Evolutionary conservation across 2,888 invertebrate genomes (phyloP).

Genomic region (Drosophila tripunctata): DNA sequence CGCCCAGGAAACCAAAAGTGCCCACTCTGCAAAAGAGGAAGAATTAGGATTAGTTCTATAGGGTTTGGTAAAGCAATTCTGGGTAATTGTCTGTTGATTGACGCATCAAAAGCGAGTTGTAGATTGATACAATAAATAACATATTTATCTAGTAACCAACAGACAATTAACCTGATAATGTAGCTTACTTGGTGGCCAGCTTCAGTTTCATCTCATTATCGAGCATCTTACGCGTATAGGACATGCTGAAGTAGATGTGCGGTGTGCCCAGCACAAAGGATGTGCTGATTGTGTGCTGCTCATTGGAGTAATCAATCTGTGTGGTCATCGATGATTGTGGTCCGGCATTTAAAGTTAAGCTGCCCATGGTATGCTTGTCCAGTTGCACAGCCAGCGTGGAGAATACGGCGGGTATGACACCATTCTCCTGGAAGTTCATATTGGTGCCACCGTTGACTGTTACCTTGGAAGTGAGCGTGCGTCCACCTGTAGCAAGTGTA

Average conservation of each 20-base stretch:
- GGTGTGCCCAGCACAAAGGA: constrained; percentile 93
- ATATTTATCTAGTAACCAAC: too few relatives aligned
- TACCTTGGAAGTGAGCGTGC: constrained; percentile 67
- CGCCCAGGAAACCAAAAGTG: constrained; percentile 93
- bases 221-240: constrained; percentile 91
- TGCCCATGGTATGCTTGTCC: constrained; percentile 94
- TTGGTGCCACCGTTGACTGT: constrained; percentile 88
- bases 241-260: constrained; percentile 90
- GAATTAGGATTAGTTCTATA: neutral
- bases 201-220: constrained; percentile 92
- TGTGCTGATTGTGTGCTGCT: constrained; percentile 88
- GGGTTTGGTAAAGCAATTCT: too few relatives aligned
- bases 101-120: too few relatives aligned
- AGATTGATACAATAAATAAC: too few relatives aligned
- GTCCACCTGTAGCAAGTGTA: constrained; percentile 62
- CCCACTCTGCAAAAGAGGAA: constrained; percentile 88
- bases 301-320: constrained; percentile 91
- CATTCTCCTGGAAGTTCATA: constrained; percentile 91
- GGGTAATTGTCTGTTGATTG: too few relatives aligned
- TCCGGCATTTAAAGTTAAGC: constrained; percentile 92
- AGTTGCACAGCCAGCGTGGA: constrained; percentile 93
- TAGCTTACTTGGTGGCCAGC: constrained; percentile 90
- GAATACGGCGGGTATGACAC: constrained; percentile 90
- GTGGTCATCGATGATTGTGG: constrained; percentile 91
- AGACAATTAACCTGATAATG: too few relatives aligned